phyloP scores from a whole-genome alignment of 2,113 vertebrate species.

The Anguilla japonica region DNA sequence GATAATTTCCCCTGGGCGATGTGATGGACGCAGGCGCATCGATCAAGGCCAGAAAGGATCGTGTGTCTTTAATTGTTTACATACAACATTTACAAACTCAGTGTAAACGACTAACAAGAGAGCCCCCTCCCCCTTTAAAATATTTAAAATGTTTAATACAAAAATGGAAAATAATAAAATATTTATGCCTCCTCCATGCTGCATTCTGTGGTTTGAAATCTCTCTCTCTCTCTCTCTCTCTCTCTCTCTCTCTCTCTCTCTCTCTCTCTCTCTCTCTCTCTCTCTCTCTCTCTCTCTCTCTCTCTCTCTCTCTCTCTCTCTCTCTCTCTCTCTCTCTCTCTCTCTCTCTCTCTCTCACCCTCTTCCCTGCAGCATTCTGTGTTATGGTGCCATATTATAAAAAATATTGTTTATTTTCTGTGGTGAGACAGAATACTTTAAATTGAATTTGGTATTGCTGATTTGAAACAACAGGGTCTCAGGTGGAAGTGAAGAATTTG shows the following conservation, averaged over 20 bases:
- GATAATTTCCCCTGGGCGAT: conserved; percentile 23
- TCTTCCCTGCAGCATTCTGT: neutral
- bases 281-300: neutral
- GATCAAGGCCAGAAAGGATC: conserved; percentile 33
- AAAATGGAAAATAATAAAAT: neutral
- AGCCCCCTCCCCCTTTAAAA: too few relatives aligned
- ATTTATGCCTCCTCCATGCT: neutral
- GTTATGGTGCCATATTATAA: neutral
- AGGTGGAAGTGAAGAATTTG: neutral
- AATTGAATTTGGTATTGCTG: conserved; percentile 20
- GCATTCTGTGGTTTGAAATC: neutral
- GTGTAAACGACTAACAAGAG: neutral
- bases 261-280: neutral
- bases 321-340: too few relatives aligned
- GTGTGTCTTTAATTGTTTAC: conserved; percentile 8
- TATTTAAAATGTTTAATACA: neutral
- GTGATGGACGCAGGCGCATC: conserved; percentile 23
- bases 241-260: neutral
- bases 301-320: neutral
- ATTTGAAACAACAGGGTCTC: neutral
- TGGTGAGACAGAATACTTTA: neutral
- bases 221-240: neutral
- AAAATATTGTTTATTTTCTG: conserved; percentile 2
- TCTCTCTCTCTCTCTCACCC: neutral
- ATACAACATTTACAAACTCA: neutral